Conservation (phyloP, 2,888 invertebrate species). For the Torymus texanus region DNA sequence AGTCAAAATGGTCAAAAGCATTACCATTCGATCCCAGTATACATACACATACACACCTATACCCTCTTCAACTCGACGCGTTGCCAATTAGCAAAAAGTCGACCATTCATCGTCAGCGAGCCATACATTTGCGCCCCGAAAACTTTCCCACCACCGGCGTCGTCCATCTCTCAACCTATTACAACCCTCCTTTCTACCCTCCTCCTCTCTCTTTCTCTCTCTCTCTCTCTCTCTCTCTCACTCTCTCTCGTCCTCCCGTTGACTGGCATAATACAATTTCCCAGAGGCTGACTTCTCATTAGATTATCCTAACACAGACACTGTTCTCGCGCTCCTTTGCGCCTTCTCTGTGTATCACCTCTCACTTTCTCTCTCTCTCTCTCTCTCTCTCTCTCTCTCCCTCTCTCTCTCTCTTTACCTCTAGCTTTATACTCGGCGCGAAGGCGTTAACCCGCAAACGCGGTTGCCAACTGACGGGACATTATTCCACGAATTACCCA, state of each 20-base stretch:
- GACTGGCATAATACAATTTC: conserved; percentile 29
- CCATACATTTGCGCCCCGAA: too few species aligned
- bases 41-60: too few species aligned
- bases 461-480: conserved; percentile 13
- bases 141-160: too few species aligned
- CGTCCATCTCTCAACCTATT: not conserved
- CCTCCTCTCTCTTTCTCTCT: not conserved
- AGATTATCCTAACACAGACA: conserved; percentile 27
- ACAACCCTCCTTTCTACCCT: not conserved
- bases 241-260: not conserved
- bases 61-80: too few species aligned
- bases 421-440: not conserved
- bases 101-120: too few species aligned
- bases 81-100: too few species aligned
- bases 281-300: conserved; percentile 29
- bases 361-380: not conserved
- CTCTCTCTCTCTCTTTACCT: not conserved
- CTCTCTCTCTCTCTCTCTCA: not conserved
- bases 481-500: conserved; percentile 34
- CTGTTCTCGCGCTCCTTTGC: too few species aligned
- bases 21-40: too few species aligned
- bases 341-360: too few species aligned
- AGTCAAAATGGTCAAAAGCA: too few species aligned
- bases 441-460: not conserved
- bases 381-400: not conserved